Evolutionary conservation across 2,113 vertebrate genomes (phyloP).

Genomic region (Proteles cristata): DNA sequence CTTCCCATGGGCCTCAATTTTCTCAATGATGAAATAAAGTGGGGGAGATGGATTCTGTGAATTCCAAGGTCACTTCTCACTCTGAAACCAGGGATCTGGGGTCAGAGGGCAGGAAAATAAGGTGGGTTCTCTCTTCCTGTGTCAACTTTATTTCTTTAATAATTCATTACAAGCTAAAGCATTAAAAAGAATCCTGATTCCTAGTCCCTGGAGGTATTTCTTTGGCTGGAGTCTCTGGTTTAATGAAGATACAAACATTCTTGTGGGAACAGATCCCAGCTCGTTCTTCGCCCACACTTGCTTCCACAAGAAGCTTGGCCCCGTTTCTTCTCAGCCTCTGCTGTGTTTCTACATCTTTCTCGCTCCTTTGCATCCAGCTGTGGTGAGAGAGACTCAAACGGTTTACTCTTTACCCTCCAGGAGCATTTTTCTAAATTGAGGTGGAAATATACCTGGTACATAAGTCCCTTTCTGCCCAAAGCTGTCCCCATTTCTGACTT

Average conservation of each 20-base stretch:
- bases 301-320: background rate
- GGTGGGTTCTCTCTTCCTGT: background rate
- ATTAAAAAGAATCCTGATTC: background rate
- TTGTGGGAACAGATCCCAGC: slow-evolving; percentile 14
- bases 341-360: background rate
- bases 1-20: background rate
- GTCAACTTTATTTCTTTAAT: background rate
- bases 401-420: background rate
- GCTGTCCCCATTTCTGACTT: background rate
- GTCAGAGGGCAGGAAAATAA: background rate
- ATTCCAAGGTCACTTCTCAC: background rate
- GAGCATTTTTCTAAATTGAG: background rate
- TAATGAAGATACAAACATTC: slow-evolving; percentile 23
- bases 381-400: background rate
- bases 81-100: background rate
- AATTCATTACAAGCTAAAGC: background rate
- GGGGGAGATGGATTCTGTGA: background rate
- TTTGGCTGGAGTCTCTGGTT: slow-evolving; percentile 27
- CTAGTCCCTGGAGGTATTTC: background rate
- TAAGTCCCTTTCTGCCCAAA: background rate
- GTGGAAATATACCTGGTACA: background rate
- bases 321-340: background rate
- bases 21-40: background rate
- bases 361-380: background rate
- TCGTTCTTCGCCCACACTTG: background rate